phyloP scores from a whole-genome alignment of 2,797 vertebrate genomes.

The Myripristis murdjan region DNA sequence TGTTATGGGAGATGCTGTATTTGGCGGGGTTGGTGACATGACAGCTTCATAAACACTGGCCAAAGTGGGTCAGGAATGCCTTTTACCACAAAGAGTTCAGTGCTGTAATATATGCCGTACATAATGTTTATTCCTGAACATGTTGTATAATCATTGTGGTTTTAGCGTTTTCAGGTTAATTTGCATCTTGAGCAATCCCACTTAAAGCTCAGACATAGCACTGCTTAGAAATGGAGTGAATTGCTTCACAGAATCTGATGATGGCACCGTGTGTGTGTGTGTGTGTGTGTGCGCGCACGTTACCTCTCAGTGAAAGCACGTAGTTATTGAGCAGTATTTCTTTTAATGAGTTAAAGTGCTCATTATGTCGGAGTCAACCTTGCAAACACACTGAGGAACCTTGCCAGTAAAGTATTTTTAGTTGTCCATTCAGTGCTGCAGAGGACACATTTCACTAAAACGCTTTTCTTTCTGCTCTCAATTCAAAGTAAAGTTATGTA shows the following conservation, averaged over 20 bases:
- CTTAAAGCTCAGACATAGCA: neutral
- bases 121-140: constrained; percentile 23
- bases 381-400: too few species aligned
- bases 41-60: constrained; percentile 39
- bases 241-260: neutral
- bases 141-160: constrained; percentile 32
- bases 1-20: constrained; percentile 51
- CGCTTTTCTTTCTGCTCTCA: too few species aligned
- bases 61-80: constrained; percentile 37
- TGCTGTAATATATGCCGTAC: constrained; percentile 8
- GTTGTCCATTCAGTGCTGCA: too few species aligned
- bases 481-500: too few species aligned
- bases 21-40: constrained; percentile 26
- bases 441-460: too few species aligned
- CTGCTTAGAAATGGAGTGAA: neutral
- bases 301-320: too few species aligned
- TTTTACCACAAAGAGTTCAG: constrained; percentile 21
- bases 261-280: neutral
- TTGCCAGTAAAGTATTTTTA: too few species aligned
- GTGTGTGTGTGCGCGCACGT: too few species aligned
- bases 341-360: too few species aligned
- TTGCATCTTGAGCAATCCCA: constrained; percentile 1
- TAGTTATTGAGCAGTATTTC: too few species aligned
- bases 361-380: too few species aligned
- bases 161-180: constrained; percentile 23